Conservation (phyloP, 2,113 vertebrate species). For the Myrmecophaga tridactyla region DNA sequence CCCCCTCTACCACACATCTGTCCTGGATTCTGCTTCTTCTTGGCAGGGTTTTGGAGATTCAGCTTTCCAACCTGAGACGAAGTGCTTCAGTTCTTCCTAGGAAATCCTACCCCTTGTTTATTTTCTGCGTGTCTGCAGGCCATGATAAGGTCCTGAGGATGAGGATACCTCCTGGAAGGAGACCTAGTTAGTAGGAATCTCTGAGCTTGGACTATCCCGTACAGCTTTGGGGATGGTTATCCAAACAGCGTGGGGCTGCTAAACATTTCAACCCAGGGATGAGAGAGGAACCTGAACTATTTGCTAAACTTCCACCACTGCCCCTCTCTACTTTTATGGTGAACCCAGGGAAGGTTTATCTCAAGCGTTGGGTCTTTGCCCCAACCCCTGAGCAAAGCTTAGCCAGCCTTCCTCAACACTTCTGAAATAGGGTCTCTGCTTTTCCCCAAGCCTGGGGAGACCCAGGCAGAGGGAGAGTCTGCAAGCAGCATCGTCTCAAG, state of each 20-base stretch:
- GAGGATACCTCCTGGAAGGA: no score
- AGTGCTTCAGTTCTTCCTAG: neutral
- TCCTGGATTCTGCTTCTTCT: neutral
- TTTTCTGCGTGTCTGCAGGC: neutral
- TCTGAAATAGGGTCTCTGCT: neutral
- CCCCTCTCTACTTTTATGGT: neutral
- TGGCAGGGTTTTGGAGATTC: neutral
- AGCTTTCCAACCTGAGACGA: neutral
- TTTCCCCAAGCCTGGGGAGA: neutral
- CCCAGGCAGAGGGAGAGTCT: neutral
- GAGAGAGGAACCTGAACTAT: neutral
- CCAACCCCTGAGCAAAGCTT: neutral
- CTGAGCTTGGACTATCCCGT: neutral
- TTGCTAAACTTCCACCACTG: neutral
- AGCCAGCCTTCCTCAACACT: neutral
- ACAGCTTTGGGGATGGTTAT: neutral
- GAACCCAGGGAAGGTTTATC: neutral
- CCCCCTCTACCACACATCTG: neutral
- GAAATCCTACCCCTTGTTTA: neutral
- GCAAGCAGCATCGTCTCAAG: neutral
- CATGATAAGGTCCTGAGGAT: neutral
- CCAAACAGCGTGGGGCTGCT: neutral
- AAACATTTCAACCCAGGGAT: neutral
- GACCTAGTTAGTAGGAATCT: neutral
- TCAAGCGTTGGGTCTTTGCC: neutral